A percentile compares a stretch with the other conserved stretches of the same genome.
These are phyloP conservation scores for Bombyx huttoni DNA, from an alignment of 2,888 invertebrate species.

Conservation along the genomic window DNA sequence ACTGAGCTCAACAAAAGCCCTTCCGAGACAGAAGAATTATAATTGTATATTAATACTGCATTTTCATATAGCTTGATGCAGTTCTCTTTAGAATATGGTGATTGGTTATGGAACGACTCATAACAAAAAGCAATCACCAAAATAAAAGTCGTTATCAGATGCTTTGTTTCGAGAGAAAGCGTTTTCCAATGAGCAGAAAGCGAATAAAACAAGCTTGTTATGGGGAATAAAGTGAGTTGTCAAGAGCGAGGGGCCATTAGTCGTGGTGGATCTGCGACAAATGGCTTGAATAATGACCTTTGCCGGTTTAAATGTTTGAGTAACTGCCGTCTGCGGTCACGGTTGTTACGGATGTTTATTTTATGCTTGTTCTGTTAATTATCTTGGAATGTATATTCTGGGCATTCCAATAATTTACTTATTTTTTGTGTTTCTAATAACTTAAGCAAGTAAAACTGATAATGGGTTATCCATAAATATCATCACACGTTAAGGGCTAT, in stretches of 20 bases:
- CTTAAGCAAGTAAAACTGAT: too few species aligned
- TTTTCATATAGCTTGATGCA: too few species aligned
- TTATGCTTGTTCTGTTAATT: neutral
- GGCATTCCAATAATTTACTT: neutral
- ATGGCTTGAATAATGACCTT: slow-evolving; percentile 38
- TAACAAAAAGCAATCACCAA: neutral
- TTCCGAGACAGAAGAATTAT: too few species aligned
- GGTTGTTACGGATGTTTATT: slow-evolving; percentile 6
- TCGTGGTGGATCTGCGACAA: slow-evolving; percentile 26
- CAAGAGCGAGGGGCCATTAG: slow-evolving; percentile 25
- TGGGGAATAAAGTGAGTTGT: slow-evolving; percentile 23
- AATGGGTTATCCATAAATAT: too few species aligned
- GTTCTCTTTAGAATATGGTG: too few species aligned
- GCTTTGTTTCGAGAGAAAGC: neutral
- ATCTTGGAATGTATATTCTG: neutral
- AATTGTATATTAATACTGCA: too few species aligned
- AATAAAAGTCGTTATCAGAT: neutral
- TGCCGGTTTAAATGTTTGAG: slow-evolving; percentile 25
- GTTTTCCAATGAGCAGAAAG: neutral
- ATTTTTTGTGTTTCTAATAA: too few species aligned
- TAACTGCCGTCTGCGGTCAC: slow-evolving; percentile 25
- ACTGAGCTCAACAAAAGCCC: too few species aligned
- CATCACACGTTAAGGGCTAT: too few species aligned
- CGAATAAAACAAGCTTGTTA: slow-evolving; percentile 17
- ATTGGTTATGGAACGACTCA: neutral